Percentiles rank a stretch among this genome's conserved stretches.
phyloP scores from a whole-genome alignment of 2,797 vertebrate genomes.

The Nyctalus aviator region DNA sequence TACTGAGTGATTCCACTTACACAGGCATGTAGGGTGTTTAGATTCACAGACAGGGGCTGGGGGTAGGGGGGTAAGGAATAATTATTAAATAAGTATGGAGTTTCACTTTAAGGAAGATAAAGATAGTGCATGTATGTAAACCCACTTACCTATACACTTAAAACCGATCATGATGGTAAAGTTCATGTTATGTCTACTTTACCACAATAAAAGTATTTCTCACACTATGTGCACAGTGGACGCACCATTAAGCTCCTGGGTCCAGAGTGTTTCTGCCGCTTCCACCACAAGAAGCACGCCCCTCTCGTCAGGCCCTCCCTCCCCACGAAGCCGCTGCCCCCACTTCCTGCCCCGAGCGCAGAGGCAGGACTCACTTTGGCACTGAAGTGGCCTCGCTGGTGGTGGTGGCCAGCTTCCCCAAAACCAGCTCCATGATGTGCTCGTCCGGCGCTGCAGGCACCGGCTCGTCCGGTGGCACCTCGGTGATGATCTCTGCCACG shows the following conservation, averaged over 20 bases:
- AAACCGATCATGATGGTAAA: too few species aligned
- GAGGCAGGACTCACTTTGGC: slow-evolving; percentile 85
- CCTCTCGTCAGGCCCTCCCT: not conserved
- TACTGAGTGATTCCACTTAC: accelerated
- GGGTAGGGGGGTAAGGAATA: accelerated
- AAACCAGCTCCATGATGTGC: slow-evolving; percentile 89
- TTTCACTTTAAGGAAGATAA: not conserved
- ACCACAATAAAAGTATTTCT: not conserved
- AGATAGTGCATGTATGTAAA: not conserved
- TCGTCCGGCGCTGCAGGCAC: slow-evolving; percentile 84
- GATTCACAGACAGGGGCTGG: not conserved
- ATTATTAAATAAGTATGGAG: not conserved
- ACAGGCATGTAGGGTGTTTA: accelerated
- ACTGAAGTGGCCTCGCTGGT: slow-evolving; percentile 81
- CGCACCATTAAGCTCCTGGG: accelerated
- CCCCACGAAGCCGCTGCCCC: accelerated
- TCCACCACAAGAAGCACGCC: not conserved
- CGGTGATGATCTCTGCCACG: slow-evolving; percentile 84
- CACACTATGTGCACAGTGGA: not conserved
- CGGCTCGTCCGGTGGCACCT: slow-evolving; percentile 87
- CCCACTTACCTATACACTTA: not conserved
- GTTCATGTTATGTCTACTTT: not conserved
- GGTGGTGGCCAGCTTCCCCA: slow-evolving; percentile 87
- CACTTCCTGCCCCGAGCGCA: accelerated
- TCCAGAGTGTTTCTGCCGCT: accelerated